Conservation (phyloP, 2,113 vertebrate genomes). For the Syngnathus floridae region DNA sequence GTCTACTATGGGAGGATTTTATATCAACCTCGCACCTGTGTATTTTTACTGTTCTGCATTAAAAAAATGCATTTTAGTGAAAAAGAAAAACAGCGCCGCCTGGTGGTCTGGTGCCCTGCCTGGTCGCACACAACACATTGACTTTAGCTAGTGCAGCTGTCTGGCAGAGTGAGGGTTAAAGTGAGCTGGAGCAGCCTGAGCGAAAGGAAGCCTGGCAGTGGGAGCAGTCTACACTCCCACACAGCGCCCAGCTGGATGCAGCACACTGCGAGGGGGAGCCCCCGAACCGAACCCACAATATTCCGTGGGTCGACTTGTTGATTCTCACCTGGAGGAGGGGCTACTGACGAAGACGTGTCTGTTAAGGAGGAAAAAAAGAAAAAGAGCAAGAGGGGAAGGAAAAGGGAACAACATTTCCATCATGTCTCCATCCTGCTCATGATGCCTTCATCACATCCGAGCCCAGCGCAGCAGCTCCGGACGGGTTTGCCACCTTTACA, state of each 20-base stretch:
- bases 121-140: not conserved
- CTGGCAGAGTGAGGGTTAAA: slow-evolving; percentile 62
- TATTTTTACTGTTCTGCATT: not conserved
- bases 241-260: not conserved
- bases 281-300: not conserved
- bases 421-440: slow-evolving; percentile 38
- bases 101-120: not conserved
- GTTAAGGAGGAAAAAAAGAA: not conserved
- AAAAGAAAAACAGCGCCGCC: not conserved
- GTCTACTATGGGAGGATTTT: no score
- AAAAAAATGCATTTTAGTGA: no score
- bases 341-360: slow-evolving; percentile 10
- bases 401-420: not conserved
- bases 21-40: no score
- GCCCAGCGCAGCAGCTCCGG: slow-evolving; percentile 21
- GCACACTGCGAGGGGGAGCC: slow-evolving; percentile 20
- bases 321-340: slow-evolving; percentile 43
- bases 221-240: slow-evolving; percentile 3
- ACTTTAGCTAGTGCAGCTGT: not conserved
- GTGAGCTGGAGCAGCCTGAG: slow-evolving; percentile 62
- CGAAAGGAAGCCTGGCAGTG: slow-evolving; percentile 39
- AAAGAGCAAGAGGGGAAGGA: no score
- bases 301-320: slow-evolving; percentile 73
- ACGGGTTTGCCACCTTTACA: slow-evolving; percentile 35
- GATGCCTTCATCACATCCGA: slow-evolving; percentile 37